Conservation (phyloP, 2,888 invertebrate genomes). For the Melanargia galathea region DNA sequence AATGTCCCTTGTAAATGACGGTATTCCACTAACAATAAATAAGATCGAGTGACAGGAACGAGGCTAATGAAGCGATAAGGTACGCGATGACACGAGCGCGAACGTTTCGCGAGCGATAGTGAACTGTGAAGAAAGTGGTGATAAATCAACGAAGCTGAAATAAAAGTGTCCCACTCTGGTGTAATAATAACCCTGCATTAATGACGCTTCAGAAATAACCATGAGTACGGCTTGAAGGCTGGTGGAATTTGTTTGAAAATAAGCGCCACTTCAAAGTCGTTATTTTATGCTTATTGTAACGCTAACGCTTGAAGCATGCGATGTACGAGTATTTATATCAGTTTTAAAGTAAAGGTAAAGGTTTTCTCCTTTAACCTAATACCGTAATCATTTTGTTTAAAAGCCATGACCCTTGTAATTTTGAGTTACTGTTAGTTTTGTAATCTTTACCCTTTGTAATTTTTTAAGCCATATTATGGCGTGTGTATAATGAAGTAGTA, state of each 20-base stretch:
- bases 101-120: slow-evolving; percentile 21
- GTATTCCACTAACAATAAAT: slow-evolving; percentile 6
- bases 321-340: background rate
- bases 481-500: background rate
- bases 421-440: too few species aligned
- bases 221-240: slow-evolving; percentile 52
- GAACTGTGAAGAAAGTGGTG: slow-evolving; percentile 23
- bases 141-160: slow-evolving; percentile 28
- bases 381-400: background rate
- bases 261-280: slow-evolving; percentile 1
- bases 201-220: slow-evolving; percentile 58
- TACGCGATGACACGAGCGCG: slow-evolving; percentile 46
- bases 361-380: background rate
- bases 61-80: slow-evolving; percentile 49
- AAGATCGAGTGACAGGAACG: slow-evolving; percentile 17
- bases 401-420: background rate
- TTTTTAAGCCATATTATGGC: background rate
- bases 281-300: background rate
- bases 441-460: background rate
- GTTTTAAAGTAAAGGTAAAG: background rate
- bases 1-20: slow-evolving; percentile 2
- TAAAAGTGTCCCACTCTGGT: slow-evolving; percentile 26
- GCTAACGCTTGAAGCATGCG: background rate
- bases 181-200: slow-evolving; percentile 53
- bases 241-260: slow-evolving; percentile 48